Evolutionary conservation across 1,140 invertebrate genomes (phyloP).

Genomic region (Maconellicoccus hirsutus): DNA sequence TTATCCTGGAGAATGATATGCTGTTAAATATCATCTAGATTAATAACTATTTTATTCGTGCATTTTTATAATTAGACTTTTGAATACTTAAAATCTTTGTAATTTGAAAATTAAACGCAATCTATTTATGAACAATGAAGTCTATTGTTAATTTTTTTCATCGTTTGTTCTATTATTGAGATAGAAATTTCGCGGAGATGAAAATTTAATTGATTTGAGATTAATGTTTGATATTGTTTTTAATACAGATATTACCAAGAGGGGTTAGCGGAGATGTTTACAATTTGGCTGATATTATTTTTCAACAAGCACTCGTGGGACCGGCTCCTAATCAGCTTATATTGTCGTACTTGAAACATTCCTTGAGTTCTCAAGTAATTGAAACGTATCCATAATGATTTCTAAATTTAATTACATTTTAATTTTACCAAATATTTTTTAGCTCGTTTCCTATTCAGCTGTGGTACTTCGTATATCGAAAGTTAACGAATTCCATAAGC

Average conservation of each 20-base stretch:
- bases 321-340: slow-evolving; percentile 81
- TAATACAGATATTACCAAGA: slow-evolving; percentile 52
- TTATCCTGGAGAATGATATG: background rate
- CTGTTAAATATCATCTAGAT: background rate
- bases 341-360: slow-evolving; percentile 84
- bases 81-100: no score
- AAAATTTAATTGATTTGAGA: no score
- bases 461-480: slow-evolving; percentile 77
- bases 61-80: background rate
- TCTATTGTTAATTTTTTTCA: no score
- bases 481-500: slow-evolving; percentile 77
- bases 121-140: no score
- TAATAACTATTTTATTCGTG: background rate
- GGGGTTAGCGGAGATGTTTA: slow-evolving; percentile 84
- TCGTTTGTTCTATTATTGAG: no score
- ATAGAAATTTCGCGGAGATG: no score
- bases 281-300: slow-evolving; percentile 80
- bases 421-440: slow-evolving; percentile 22
- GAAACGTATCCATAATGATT: background rate
- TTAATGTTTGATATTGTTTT: background rate
- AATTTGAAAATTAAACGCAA: no score
- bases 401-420: background rate
- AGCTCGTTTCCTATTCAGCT: slow-evolving; percentile 79
- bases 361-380: slow-evolving; percentile 61
- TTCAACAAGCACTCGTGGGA: slow-evolving; percentile 84